A percentile compares a stretch with the other conserved stretches of the same genome.
Evolutionary conservation across 2,113 vertebrate species (phyloP).

Genomic region (Nasalis larvatus): DNA sequence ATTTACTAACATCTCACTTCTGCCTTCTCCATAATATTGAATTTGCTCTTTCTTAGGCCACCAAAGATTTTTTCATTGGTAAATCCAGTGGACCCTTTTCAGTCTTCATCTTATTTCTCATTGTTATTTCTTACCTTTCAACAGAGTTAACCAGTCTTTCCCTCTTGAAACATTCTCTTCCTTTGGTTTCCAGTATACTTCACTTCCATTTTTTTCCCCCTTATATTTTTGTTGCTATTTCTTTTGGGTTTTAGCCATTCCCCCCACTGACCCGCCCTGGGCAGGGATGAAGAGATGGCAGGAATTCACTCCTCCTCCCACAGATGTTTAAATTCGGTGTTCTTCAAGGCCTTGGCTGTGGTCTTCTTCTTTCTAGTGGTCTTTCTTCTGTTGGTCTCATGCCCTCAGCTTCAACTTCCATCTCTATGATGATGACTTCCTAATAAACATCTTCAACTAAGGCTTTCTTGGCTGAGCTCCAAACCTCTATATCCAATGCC

Average conservation of each 20-base stretch:
- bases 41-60: not conserved
- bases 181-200: not conserved
- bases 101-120: not conserved
- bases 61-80: not conserved
- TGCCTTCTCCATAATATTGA: not conserved
- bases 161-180: not conserved
- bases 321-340: not conserved
- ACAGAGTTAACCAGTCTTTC: not conserved
- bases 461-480: not conserved
- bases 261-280: too few relatives aligned
- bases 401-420: not conserved
- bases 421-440: not conserved
- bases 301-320: not conserved
- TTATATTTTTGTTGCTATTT: not conserved
- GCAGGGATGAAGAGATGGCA: not conserved
- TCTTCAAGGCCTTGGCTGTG: not conserved
- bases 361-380: not conserved
- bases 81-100: not conserved
- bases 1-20: not conserved
- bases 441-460: not conserved
- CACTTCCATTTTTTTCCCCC: not conserved
- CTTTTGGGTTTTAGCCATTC: not conserved
- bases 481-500: not conserved
- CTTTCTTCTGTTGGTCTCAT: not conserved
- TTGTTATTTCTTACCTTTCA: not conserved